Percentiles rank a stretch among this genome's conserved stretches.
phyloP scores from a whole-genome alignment of 2,888 invertebrate genomes.

The Minunthozetes semirufus region DNA sequence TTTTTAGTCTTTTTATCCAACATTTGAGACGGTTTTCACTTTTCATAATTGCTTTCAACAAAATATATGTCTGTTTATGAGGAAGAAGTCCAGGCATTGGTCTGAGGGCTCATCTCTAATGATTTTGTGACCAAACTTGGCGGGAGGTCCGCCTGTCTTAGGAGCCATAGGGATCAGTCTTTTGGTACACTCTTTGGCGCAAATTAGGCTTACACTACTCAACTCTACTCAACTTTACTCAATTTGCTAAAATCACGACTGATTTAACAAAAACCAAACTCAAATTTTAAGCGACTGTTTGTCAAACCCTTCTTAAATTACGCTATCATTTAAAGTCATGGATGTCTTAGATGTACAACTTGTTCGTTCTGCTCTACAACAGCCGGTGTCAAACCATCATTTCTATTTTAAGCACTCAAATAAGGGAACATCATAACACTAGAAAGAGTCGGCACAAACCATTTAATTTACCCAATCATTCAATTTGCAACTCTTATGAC shows the following conservation, averaged over 20 bases:
- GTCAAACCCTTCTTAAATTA: no score
- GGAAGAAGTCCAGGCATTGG: constrained; percentile 7
- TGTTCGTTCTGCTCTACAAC: no score
- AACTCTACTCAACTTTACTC: not conserved
- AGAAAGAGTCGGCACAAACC: no score
- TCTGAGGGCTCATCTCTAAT: constrained; percentile 14
- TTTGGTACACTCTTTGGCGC: not conserved
- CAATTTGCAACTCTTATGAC: no score
- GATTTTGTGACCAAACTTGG: constrained; percentile 26
- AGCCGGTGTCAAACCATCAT: no score
- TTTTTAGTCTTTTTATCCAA: not conserved
- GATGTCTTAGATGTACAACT: no score
- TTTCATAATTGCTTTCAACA: not conserved
- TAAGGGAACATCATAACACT: no score
- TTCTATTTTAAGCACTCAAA: no score
- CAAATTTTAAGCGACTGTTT: not conserved
- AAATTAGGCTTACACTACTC: not conserved
- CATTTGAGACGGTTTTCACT: constrained; percentile 2
- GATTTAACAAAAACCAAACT: constrained; percentile 21
- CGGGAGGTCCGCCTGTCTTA: constrained; percentile 6
- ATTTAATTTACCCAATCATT: no score
- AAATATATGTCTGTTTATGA: constrained; percentile 11
- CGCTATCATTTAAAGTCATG: no score
- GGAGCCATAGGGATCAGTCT: constrained; percentile 20
- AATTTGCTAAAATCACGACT: not conserved